Evolutionary conservation across 1,140 invertebrate species (phyloP).

Genomic region (Temnothorax longispinosus): DNA sequence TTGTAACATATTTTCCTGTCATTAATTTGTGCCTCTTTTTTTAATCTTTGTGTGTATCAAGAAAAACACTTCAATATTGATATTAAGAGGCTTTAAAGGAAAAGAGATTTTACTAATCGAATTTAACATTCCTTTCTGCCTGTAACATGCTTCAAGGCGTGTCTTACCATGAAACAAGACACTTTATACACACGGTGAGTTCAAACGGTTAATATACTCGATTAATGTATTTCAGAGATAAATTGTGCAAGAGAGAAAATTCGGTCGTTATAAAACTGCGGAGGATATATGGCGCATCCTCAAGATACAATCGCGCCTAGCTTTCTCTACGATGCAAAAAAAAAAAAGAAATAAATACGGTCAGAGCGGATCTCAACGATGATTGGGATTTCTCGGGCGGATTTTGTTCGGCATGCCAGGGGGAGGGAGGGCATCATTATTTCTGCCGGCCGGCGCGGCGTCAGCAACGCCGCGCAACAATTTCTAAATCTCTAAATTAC

Average conservation of each 20-base stretch:
- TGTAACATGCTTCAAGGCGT: neutral
- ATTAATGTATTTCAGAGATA: slow-evolving; percentile 14
- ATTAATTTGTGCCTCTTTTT: neutral
- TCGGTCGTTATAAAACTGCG: neutral
- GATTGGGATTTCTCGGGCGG: slow-evolving; percentile 28
- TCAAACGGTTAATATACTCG: neutral
- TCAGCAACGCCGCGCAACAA: slow-evolving; percentile 52
- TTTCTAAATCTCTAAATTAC: slow-evolving; percentile 77
- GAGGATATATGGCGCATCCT: neutral
- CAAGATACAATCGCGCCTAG: neutral
- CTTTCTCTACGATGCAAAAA: neutral
- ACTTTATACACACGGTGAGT: neutral
- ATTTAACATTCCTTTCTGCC: neutral
- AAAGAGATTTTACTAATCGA: neutral
- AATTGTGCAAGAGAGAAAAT: neutral
- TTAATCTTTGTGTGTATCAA: neutral
- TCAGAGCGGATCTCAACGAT: neutral
- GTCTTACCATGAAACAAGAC: neutral
- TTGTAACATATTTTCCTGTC: neutral
- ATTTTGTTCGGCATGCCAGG: neutral
- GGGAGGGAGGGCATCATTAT: slow-evolving; percentile 10
- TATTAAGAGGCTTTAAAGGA: neutral
- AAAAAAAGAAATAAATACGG: neutral
- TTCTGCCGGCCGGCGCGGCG: neutral
- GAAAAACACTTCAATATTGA: neutral